Percentiles rank a stretch among this genome's conserved stretches.
phyloP scores from a whole-genome alignment of 2,113 vertebrate species.

The Onychostruthus taczanowskii region DNA sequence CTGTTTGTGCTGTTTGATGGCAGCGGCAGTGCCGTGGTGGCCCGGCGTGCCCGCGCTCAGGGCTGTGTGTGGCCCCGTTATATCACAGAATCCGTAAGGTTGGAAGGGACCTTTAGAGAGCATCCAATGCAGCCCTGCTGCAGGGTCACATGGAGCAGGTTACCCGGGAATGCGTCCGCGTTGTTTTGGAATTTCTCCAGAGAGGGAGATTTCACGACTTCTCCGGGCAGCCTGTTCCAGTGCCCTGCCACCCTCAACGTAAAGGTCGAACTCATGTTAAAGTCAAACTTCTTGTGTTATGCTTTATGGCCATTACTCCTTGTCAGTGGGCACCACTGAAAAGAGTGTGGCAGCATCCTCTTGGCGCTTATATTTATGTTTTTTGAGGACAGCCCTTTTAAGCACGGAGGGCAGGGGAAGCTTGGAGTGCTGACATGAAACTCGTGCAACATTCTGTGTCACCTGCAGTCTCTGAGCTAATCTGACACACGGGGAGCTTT shows the following conservation, averaged over 20 bases:
- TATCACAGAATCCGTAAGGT: too few relatives aligned
- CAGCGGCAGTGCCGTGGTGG: not conserved
- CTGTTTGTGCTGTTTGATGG: not conserved
- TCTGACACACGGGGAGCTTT: not conserved
- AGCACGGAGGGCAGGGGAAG: not conserved
- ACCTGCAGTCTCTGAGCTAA: not conserved
- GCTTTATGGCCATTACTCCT: not conserved
- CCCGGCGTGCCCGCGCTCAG: accelerated
- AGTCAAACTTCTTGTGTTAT: not conserved
- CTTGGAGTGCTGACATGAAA: not conserved
- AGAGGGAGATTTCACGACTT: not conserved
- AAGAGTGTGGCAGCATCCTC: not conserved
- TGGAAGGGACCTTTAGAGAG: not conserved
- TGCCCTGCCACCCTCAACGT: not conserved
- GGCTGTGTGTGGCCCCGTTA: accelerated
- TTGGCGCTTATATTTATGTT: not conserved
- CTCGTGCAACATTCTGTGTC: accelerated
- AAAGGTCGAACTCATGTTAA: not conserved
- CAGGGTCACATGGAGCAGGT: not conserved
- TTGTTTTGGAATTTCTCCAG: not conserved
- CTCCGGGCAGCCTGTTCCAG: not conserved
- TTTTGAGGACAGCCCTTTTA: not conserved
- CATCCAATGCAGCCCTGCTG: too few relatives aligned
- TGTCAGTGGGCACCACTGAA: not conserved
- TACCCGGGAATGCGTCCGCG: too few relatives aligned